These are phyloP conservation scores for Emydoidea blandingii DNA, from an alignment of 2,797 vertebrate species.

Conservation along the genomic window DNA sequence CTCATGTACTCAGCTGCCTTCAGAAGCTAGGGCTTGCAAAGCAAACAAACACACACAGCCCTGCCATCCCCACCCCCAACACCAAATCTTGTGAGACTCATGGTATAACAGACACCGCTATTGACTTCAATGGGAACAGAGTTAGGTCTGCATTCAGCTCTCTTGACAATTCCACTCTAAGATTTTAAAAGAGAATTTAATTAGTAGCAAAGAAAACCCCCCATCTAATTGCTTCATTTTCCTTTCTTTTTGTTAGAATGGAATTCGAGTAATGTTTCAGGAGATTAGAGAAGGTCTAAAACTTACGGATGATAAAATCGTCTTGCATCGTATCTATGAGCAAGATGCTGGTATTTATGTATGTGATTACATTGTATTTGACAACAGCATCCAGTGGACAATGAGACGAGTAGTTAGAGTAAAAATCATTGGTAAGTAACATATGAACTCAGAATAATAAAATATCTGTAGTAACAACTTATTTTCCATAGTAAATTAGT, in stretches of 20 bases:
- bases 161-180: not conserved
- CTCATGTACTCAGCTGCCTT: not conserved
- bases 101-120: not conserved
- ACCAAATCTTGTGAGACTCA: not conserved
- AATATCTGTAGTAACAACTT: not conserved
- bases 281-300: slow-evolving; percentile 43
- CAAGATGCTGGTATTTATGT: slow-evolving; percentile 75
- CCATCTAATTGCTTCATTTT: not conserved
- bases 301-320: slow-evolving; percentile 57
- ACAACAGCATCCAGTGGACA: slow-evolving; percentile 69
- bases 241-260: slow-evolving; percentile 72
- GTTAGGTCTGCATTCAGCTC: not conserved
- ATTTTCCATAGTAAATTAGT: not conserved
- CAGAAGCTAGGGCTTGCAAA: not conserved
- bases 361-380: slow-evolving; percentile 77
- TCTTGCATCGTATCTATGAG: slow-evolving; percentile 57
- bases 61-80: not conserved
- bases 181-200: not conserved
- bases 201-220: not conserved
- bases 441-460: not conserved
- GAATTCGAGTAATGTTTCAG: slow-evolving; percentile 22
- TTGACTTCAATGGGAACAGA: not conserved
- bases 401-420: slow-evolving; percentile 75
- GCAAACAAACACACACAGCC: too few species aligned
- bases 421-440: slow-evolving; percentile 75